Evolutionary conservation across 2,113 vertebrate genomes (phyloP).

Genomic region (Shinisaurus crocodilurus): DNA sequence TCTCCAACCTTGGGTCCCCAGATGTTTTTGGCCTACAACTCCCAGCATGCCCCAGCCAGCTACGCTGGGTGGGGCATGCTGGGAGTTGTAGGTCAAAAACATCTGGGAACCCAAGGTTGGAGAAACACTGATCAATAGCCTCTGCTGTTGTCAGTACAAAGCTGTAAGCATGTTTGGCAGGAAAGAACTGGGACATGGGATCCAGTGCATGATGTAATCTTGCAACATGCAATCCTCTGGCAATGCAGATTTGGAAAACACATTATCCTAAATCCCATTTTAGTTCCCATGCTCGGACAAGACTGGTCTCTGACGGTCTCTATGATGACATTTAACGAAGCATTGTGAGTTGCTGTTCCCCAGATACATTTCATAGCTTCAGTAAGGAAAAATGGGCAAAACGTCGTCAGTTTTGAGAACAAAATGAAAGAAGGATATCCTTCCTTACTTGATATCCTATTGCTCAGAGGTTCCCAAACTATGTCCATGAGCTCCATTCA

Average conservation of each 20-base stretch:
- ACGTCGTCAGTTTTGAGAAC: neutral
- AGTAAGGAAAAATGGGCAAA: neutral
- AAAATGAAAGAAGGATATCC: neutral
- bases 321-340: neutral
- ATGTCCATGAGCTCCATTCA: neutral
- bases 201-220: too few relatives aligned
- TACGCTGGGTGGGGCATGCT: too few relatives aligned
- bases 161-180: neutral
- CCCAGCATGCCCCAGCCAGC: too few relatives aligned
- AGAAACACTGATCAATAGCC: too few relatives aligned
- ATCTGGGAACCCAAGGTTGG: too few relatives aligned
- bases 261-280: neutral
- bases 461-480: neutral
- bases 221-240: neutral
- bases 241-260: neutral
- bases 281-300: neutral
- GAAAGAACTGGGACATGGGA: neutral
- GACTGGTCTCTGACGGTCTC: neutral
- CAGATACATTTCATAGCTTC: neutral
- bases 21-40: too few relatives aligned
- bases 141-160: neutral
- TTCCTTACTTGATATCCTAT: neutral
- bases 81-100: too few relatives aligned
- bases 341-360: neutral
- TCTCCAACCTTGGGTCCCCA: too few relatives aligned